Evolutionary conservation across 2,888 invertebrate genomes (phyloP), one percentile per base, ranked within the genome.

Genomic region (Marasmarcha lunaedactyla): DNA sequence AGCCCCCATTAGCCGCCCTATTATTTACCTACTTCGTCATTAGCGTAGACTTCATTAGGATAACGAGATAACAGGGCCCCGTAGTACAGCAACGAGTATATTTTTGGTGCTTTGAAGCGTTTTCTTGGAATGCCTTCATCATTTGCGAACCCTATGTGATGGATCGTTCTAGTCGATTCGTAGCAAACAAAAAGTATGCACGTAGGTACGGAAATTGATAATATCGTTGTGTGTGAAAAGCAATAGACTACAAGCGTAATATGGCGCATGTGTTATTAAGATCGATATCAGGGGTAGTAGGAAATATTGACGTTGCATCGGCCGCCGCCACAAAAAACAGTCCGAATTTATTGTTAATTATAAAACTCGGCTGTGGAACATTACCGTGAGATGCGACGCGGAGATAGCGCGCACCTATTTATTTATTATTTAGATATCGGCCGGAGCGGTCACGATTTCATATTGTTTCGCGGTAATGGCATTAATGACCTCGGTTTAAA

Each of bases 1-100:
- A 81, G 83, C 79, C 76, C 73, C 81, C 78, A 83, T 83, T 83
- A 83, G 81, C 78, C 76, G 74, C 78, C 81, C 81, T 83, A 83
- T 83, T 81, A 83, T 83, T 83, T 83, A 83, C 81, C 81, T 81
- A 81, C 81, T 83, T 30, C 83, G 78, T 81, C 81, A 83, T 83
- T 83, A 83, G 79, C 76, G 81, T 81, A 79, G 79, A 81, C 77
- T 83, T 83, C 81, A 83, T 83, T 83, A 83, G 81, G 79, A 77
- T 81, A 83, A 83, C 83, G 81, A 83, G 81, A 83, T 83, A 83
- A 81, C 78, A 72, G 73, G 72, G 72, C 71, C 66, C 61, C 51
- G 55, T 48, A 64, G 71, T 20, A 63, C 69, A 72, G 70, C 66
- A 55, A 60, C 53, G 53, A 57, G 56, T 20, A 59, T 62, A 66